A percentile compares a stretch with the other conserved stretches of the same genome.
Evolutionary conservation across 2,113 vertebrate genomes (phyloP).

Genomic region (Halichoerus grypus): DNA sequence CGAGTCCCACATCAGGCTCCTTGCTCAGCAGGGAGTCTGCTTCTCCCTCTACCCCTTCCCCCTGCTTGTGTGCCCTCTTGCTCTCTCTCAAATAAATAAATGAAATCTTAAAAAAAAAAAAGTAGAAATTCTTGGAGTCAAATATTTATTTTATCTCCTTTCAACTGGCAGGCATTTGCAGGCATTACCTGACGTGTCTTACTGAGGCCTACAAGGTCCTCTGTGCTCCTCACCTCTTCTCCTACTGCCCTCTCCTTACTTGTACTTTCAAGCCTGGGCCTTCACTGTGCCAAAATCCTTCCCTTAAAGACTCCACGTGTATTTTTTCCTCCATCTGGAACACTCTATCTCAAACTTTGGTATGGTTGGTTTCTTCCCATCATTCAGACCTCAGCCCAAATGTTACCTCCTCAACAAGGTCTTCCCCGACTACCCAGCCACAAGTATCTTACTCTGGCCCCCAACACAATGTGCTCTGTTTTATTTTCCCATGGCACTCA

Average conservation of each 20-base stretch:
- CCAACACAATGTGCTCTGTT: not conserved
- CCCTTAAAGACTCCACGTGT: not conserved
- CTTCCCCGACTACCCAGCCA: not conserved
- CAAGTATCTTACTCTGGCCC: not conserved
- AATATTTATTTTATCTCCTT: not conserved
- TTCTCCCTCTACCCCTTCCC: not conserved
- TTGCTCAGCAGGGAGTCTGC: not conserved
- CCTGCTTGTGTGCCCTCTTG: not conserved
- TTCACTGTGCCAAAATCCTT: not conserved
- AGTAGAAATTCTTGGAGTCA: not conserved
- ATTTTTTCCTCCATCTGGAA: not conserved
- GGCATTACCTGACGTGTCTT: not conserved
- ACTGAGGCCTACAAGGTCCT: not conserved
- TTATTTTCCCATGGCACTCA: not conserved
- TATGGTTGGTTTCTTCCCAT: not conserved
- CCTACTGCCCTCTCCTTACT: not conserved
- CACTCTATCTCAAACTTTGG: not conserved
- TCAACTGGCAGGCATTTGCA: not conserved
- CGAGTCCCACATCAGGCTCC: not conserved
- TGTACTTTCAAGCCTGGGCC: not conserved
- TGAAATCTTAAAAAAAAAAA: too few species aligned
- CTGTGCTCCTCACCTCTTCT: not conserved
- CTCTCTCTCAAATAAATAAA: too few species aligned
- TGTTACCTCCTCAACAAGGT: not conserved
- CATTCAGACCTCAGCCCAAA: not conserved